Evolutionary conservation across 2,113 vertebrate genomes (phyloP).

Genomic region (Paradoxurus hermaphroditus): DNA sequence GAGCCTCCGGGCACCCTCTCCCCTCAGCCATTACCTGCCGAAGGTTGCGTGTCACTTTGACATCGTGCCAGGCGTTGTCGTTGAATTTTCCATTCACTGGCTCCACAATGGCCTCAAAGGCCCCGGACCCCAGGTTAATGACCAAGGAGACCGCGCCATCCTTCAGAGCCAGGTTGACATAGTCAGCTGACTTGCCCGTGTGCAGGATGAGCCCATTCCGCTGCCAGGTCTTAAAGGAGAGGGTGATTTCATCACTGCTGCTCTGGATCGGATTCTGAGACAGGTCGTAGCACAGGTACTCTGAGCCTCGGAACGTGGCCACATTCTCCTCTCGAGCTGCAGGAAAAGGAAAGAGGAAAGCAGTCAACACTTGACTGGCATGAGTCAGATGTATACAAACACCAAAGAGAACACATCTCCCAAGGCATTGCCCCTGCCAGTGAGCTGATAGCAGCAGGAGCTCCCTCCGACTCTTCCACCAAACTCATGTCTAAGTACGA

Average conservation of each 20-base stretch:
- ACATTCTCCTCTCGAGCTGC: slow-evolving; percentile 96
- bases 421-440: not conserved
- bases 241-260: slow-evolving; percentile 98
- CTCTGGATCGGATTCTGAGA: slow-evolving; percentile 99
- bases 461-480: not conserved
- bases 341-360: slow-evolving; percentile 32
- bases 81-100: slow-evolving; percentile 99
- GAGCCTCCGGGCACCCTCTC: slow-evolving; percentile 49
- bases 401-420: not conserved
- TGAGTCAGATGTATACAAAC: not conserved
- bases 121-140: slow-evolving; percentile 98
- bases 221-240: slow-evolving; percentile 99
- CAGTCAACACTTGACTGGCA: slow-evolving; percentile 33
- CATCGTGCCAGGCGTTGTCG: slow-evolving; percentile 98
- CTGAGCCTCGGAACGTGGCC: slow-evolving; percentile 97
- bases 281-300: slow-evolving; percentile 98
- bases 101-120: slow-evolving; percentile 98
- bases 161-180: slow-evolving; percentile 98
- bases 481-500: not conserved
- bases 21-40: slow-evolving; percentile 95
- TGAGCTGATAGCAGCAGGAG: too few relatives aligned
- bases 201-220: slow-evolving; percentile 98
- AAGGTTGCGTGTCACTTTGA: slow-evolving; percentile 99
- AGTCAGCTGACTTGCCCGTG: slow-evolving; percentile 98
- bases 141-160: slow-evolving; percentile 96